Percentiles rank a stretch among this genome's conserved stretches.
These are phyloP conservation scores for Hypomecis atomaria DNA, from an alignment of 2,888 invertebrate genomes.

Conservation along the genomic window DNA sequence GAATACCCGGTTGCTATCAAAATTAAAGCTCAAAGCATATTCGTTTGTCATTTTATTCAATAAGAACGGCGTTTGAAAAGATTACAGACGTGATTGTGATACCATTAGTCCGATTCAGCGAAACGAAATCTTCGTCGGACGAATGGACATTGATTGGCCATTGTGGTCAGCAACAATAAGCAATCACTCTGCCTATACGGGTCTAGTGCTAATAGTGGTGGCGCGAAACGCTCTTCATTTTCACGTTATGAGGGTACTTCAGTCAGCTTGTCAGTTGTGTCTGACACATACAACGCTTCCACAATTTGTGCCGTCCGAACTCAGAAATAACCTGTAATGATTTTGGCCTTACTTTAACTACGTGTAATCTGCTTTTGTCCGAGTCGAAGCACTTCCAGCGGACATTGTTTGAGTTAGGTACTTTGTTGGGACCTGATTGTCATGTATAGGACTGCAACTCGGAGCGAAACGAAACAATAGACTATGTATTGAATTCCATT, in stretches of 20 bases:
- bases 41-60: conserved; percentile 40
- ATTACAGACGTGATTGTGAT: conserved; percentile 45
- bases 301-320: conserved; percentile 20
- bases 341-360: conserved; percentile 17
- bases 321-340: conserved; percentile 18
- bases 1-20: conserved; percentile 55
- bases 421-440: conserved; percentile 5
- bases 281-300: conserved; percentile 33
- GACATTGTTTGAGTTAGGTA: neutral
- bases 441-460: neutral
- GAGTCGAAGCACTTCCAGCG: conserved; percentile 9
- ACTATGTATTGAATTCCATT: conserved; percentile 21
- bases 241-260: conserved; percentile 54
- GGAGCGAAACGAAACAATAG: conserved; percentile 23
- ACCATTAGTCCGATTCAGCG: conserved; percentile 50
- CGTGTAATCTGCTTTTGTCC: conserved; percentile 19
- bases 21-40: conserved; percentile 48
- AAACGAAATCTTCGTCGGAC: conserved; percentile 55
- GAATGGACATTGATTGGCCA: conserved; percentile 72
- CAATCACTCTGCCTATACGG: conserved; percentile 61
- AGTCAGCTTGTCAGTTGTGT: conserved; percentile 41
- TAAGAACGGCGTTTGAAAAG: conserved; percentile 32
- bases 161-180: conserved; percentile 73
- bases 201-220: conserved; percentile 59
- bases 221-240: conserved; percentile 60